phyloP scores from a whole-genome alignment of 2,797 vertebrate species.

The Oryzias dopingdopingensis region DNA sequence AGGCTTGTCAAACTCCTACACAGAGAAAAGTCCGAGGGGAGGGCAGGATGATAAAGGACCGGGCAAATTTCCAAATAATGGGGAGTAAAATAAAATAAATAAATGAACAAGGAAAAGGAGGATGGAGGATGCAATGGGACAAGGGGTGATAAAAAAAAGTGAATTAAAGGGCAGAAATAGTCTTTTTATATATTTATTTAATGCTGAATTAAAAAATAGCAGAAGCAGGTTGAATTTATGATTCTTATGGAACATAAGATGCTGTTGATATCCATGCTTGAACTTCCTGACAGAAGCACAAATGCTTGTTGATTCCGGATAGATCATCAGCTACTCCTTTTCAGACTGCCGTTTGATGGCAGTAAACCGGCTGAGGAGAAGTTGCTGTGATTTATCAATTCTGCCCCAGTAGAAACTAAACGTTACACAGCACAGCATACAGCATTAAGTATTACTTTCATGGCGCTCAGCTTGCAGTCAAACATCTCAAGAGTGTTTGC shows the following conservation, averaged over 20 bases:
- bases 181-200: constrained; percentile 3
- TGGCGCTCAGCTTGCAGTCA: constrained; percentile 30
- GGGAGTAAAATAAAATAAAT: not conserved
- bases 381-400: constrained; percentile 7
- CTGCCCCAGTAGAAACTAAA: constrained; percentile 1
- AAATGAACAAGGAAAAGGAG: constrained; percentile 1
- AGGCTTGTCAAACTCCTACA: constrained; percentile 88
- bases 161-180: constrained; percentile 7
- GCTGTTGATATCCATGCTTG: constrained; percentile 9
- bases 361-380: constrained; percentile 10
- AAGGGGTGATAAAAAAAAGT: constrained; percentile 9
- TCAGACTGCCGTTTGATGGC: constrained; percentile 29
- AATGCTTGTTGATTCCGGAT: constrained; percentile 18
- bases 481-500: constrained; percentile 32
- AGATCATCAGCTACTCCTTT: constrained; percentile 31
- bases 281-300: constrained; percentile 23
- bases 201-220: constrained; percentile 47
- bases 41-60: not conserved
- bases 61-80: constrained; percentile 5
- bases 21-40: not conserved
- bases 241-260: constrained; percentile 22
- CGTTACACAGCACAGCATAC: constrained; percentile 14
- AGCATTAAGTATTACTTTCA: constrained; percentile 22
- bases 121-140: constrained; percentile 9
- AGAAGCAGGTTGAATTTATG: constrained; percentile 52